These are phyloP conservation scores for Accipiter cooperii DNA, from an alignment of 2,113 vertebrate genomes.

Conservation along the genomic window DNA sequence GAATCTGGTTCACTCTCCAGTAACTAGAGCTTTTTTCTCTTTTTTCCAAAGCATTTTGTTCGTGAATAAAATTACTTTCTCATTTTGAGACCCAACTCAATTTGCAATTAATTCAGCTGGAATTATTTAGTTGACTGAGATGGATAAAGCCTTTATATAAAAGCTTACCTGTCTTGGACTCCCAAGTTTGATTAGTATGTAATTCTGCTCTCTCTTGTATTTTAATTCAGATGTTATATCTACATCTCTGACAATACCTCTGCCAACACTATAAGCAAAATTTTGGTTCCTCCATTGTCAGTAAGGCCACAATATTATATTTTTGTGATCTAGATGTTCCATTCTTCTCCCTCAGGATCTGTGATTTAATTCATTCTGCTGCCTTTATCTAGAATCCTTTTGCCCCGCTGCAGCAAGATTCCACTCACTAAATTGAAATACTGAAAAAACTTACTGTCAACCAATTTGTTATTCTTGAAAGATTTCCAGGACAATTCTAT, in stretches of 20 bases:
- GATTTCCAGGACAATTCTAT: not conserved
- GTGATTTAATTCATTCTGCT: not conserved
- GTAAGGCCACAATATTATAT: not conserved
- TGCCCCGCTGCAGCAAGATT: not conserved
- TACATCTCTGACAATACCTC: not conserved
- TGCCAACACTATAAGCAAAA: not conserved
- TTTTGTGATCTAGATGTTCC: not conserved
- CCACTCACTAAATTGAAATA: not conserved
- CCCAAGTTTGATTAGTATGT: not conserved
- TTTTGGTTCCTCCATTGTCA: not conserved
- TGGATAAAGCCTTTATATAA: not conserved
- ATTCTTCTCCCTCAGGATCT: not conserved
- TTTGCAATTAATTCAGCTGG: not conserved
- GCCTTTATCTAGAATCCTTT: not conserved
- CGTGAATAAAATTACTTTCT: not conserved
- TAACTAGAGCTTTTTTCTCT: not conserved
- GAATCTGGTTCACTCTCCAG: not conserved
- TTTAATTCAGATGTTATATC: not conserved
- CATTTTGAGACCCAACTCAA: not conserved
- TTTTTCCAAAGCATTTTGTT: not conserved
- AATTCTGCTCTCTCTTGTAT: not conserved
- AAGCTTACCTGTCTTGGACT: not conserved
- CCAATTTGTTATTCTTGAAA: slow-evolving; percentile 6
- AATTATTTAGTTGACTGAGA: not conserved
- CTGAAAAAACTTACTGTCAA: slow-evolving; percentile 2